These are phyloP conservation scores for Rhinolophus ferrumequinum DNA, from an alignment of 2,113 vertebrate genomes.

Conservation along the genomic window DNA sequence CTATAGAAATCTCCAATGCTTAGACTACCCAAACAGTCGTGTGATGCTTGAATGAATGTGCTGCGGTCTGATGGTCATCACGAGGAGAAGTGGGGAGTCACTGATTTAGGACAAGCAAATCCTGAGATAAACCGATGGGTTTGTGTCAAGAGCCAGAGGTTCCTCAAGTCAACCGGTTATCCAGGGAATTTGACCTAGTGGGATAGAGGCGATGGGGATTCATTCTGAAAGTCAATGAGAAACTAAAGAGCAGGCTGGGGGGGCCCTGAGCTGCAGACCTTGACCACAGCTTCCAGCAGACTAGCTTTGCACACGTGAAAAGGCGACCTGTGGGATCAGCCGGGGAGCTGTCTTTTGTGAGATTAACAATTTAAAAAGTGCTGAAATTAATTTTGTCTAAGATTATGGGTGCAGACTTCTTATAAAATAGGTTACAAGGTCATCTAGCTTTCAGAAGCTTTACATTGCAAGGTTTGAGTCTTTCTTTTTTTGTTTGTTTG, in stretches of 20 bases:
- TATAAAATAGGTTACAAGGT: slow-evolving; percentile 79
- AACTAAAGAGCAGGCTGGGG: slow-evolving; percentile 65
- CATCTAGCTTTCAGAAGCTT: slow-evolving; percentile 78
- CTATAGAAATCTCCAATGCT: neutral
- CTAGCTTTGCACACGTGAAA: slow-evolving; percentile 61
- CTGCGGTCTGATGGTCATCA: slow-evolving; percentile 4
- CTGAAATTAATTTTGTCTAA: slow-evolving; percentile 82
- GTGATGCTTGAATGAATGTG: slow-evolving; percentile 58
- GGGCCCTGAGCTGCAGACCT: slow-evolving; percentile 64
- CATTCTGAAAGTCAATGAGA: slow-evolving; percentile 62
- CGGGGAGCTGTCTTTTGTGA: slow-evolving; percentile 78
- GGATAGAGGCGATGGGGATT: slow-evolving; percentile 55
- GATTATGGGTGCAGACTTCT: slow-evolving; percentile 77
- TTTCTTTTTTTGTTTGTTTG: neutral
- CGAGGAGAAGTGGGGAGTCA: neutral
- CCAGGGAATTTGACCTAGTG: neutral
- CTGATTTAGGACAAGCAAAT: slow-evolving; percentile 31
- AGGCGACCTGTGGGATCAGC: slow-evolving; percentile 70
- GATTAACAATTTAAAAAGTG: slow-evolving; percentile 81
- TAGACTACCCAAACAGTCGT: neutral
- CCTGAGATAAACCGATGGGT: neutral
- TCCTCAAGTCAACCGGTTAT: neutral
- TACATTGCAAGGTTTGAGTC: slow-evolving; percentile 42
- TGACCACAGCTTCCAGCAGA: slow-evolving; percentile 52
- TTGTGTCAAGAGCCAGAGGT: neutral